Evolutionary conservation across 2,797 vertebrate genomes (phyloP), one percentile per base, ranked within the genome.

Genomic region (Argentina silus): DNA sequence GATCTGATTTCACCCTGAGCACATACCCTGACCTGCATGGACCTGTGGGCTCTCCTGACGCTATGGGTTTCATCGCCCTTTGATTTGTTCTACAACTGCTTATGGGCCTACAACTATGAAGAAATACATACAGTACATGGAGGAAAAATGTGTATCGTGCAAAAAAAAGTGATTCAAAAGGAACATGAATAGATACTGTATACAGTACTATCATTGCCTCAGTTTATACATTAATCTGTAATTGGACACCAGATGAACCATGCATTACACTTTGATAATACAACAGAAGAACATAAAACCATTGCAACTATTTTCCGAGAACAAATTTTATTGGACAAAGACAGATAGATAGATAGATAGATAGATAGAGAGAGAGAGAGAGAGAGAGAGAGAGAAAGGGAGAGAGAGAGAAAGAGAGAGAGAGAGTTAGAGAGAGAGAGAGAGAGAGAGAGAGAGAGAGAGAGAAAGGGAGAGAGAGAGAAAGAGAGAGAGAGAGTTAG

Each of bases 261-360:
- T 63, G 8, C 9, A 17, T 43, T 7, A 63, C 6, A 17, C 8
- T 42, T 15, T 14, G 43, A 27, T 14, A 12, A 10, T 12, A 10
- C 23, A 62, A 62, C 42, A 42, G 27, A 44, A 63, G 36, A 44
- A 43, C 42, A 63, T 63, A 19, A 63, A 63, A 63, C 61, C 27
- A 62, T 12, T 11, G 14, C 6, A 62, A 62, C 27, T 62, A n/a
- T 15, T 43, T 62, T 43, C 60, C 61, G 44, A 17, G 0, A 4
- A 63, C n/a, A 36, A 7, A 7, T 63, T 63, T 44, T 63, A 63
- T 42, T 14, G 42, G 61, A 63, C 42, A 17, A 17, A 63, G 61
- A 63, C 44, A 19, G 27, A 36, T 36, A 59, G 56, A 59, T 17
- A 7, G 3, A 63, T 63, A 19, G 27, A 36, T 36, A 59, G 56